A percentile compares a stretch with the other conserved stretches of the same genome.
These are phyloP conservation scores for Dolichomitus sp. DNA, from an alignment of 2,888 invertebrate species.

Conservation along the genomic window DNA sequence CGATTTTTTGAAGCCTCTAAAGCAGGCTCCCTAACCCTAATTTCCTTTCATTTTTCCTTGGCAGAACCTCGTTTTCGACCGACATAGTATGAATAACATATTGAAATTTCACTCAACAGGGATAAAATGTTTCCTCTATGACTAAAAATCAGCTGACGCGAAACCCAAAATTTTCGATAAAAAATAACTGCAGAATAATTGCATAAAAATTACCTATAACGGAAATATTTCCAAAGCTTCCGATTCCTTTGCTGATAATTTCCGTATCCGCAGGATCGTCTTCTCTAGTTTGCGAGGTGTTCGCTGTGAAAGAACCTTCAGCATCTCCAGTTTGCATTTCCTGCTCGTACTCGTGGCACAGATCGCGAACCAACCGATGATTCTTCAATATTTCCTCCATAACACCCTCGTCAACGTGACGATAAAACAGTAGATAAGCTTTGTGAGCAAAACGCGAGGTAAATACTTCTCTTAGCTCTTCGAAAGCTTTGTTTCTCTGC, in stretches of 20 bases:
- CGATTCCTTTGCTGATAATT: slow-evolving; percentile 82
- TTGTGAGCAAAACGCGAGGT: slow-evolving; percentile 94
- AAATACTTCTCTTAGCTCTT: slow-evolving; percentile 94
- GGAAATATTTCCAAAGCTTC: slow-evolving; percentile 94
- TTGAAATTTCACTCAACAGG: no score
- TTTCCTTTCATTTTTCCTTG: background rate
- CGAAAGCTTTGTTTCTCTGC: slow-evolving; percentile 88
- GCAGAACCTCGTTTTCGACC: background rate
- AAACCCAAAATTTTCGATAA: background rate
- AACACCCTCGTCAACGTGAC: slow-evolving; percentile 91
- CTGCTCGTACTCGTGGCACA: slow-evolving; percentile 92
- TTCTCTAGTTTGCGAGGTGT: slow-evolving; percentile 33
- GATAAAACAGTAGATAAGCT: slow-evolving; percentile 92
- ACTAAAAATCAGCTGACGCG: background rate
- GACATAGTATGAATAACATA: no score
- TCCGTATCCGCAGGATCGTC: slow-evolving; percentile 69
- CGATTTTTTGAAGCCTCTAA: no score
- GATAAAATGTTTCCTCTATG: no score
- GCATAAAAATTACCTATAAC: slow-evolving; percentile 86
- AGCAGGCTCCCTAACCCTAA: no score
- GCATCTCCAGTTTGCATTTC: slow-evolving; percentile 80
- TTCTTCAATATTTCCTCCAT: slow-evolving; percentile 93
- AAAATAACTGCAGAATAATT: background rate
- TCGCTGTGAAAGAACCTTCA: slow-evolving; percentile 32
- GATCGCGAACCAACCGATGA: slow-evolving; percentile 91